Evolutionary conservation across 2,113 vertebrate genomes (phyloP).

Genomic region (Neotoma lepida): DNA sequence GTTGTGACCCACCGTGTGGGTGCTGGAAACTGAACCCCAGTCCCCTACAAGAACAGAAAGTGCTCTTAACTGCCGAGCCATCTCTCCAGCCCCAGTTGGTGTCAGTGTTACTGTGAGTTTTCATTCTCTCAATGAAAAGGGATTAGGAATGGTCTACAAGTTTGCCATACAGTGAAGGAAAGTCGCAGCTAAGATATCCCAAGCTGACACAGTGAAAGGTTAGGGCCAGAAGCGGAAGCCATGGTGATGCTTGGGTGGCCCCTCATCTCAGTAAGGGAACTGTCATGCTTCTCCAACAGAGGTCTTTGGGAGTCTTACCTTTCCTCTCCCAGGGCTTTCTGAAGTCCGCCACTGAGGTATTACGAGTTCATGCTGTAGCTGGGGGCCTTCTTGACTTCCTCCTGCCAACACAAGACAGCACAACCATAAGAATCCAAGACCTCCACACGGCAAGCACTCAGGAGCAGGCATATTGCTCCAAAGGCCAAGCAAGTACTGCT

Average conservation of each 20-base stretch:
- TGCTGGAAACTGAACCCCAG: neutral
- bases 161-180: slow-evolving; percentile 12
- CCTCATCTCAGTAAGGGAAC: neutral
- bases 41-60: neutral
- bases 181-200: neutral
- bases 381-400: slow-evolving; percentile 58
- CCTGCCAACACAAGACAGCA: slow-evolving; percentile 67
- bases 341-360: slow-evolving; percentile 88
- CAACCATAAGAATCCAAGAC: slow-evolving; percentile 9
- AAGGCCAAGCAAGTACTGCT: no score
- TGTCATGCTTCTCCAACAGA: neutral
- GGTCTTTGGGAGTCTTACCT: slow-evolving; percentile 78
- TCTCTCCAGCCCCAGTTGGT: neutral
- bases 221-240: neutral
- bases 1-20: neutral
- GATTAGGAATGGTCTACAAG: slow-evolving; percentile 6
- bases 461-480: neutral
- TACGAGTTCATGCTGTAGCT: slow-evolving; percentile 86
- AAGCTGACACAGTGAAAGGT: neutral
- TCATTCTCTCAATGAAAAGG: slow-evolving; percentile 50
- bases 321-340: slow-evolving; percentile 67
- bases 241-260: neutral
- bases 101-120: slow-evolving; percentile 43
- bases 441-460: neutral
- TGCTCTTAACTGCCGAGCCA: neutral